A percentile compares a stretch with the other conserved stretches of the same genome.
These are phyloP conservation scores for Chaenocephalus aceratus DNA, from an alignment of 2,113 vertebrate species.

Conservation along the genomic window DNA sequence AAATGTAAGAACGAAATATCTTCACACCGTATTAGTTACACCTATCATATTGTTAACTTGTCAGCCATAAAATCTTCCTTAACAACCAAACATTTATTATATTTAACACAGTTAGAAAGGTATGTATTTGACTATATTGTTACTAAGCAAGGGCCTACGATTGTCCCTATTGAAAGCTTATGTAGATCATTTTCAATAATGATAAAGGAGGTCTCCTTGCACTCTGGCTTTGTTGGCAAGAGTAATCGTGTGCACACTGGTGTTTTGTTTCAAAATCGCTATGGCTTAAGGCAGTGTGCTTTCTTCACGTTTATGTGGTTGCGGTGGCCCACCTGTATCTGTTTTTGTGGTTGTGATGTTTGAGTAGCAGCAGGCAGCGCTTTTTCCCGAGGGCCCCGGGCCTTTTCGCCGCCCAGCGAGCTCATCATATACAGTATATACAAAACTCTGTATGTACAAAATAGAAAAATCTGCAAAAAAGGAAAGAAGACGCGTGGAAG, in stretches of 20 bases:
- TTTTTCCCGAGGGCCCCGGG: constrained; percentile 95
- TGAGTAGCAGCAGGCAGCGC: constrained; percentile 88
- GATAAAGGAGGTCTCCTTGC: background rate
- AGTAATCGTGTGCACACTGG: background rate
- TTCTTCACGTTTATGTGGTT: background rate
- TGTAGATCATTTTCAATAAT: background rate
- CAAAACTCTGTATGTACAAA: constrained; percentile 99
- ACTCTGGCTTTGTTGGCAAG: constrained; percentile 22
- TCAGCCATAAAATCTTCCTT: background rate
- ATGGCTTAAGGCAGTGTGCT: background rate
- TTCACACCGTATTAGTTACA: background rate
- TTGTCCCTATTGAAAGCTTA: background rate
- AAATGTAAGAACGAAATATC: background rate
- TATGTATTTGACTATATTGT: background rate
- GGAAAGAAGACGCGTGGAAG: constrained; percentile 22
- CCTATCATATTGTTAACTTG: background rate
- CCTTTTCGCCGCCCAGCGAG: constrained; percentile 93
- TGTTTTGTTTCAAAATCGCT: constrained; percentile 1
- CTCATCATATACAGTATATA: constrained; percentile 99
- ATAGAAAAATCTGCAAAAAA: constrained; percentile 95
- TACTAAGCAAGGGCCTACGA: background rate
- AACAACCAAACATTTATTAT: background rate
- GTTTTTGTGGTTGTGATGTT: constrained; percentile 92
- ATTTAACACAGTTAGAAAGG: background rate
- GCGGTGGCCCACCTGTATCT: constrained; percentile 89